Evolutionary conservation across 2,113 vertebrate genomes (phyloP).

Genomic region (Acrocephalus arundinaceus): DNA sequence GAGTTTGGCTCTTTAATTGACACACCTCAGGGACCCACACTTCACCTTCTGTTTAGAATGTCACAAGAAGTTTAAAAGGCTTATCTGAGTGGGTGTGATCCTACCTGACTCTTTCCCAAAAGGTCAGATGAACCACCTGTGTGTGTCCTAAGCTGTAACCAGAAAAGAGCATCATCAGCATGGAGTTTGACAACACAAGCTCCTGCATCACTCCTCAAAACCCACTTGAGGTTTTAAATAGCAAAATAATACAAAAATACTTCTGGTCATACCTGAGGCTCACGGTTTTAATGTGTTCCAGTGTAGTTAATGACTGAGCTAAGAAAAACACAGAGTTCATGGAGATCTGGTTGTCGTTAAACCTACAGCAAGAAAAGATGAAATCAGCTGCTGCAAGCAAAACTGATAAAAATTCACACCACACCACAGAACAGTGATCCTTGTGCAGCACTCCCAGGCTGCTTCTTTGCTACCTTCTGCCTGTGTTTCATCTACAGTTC

Average conservation of each 20-base stretch:
- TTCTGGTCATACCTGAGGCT: conserved; percentile 75
- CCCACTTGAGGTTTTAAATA: neutral
- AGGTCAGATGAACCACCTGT: conserved; percentile 53
- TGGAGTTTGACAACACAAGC: neutral
- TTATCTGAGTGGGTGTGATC: neutral
- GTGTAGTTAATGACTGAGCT: conserved; percentile 61
- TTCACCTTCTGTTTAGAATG: neutral
- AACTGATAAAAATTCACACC: neutral
- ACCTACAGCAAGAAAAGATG: conserved; percentile 63
- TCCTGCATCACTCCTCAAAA: neutral
- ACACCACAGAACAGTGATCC: fast-evolving
- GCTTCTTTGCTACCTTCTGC: neutral
- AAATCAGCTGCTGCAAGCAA: neutral
- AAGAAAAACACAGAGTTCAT: conserved; percentile 70
- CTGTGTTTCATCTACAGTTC: neutral
- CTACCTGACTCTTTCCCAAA: conserved; percentile 42
- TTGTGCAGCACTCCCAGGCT: neutral
- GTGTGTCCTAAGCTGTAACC: conserved; percentile 58
- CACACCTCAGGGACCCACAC: neutral
- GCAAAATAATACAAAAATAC: neutral
- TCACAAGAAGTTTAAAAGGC: neutral
- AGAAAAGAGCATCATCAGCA: neutral
- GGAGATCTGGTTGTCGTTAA: conserved; percentile 76
- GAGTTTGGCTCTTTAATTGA: neutral
- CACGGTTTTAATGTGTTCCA: conserved; percentile 62